phyloP scores from a whole-genome alignment of 2,888 invertebrate genomes.

The Heliconius ismenius region DNA sequence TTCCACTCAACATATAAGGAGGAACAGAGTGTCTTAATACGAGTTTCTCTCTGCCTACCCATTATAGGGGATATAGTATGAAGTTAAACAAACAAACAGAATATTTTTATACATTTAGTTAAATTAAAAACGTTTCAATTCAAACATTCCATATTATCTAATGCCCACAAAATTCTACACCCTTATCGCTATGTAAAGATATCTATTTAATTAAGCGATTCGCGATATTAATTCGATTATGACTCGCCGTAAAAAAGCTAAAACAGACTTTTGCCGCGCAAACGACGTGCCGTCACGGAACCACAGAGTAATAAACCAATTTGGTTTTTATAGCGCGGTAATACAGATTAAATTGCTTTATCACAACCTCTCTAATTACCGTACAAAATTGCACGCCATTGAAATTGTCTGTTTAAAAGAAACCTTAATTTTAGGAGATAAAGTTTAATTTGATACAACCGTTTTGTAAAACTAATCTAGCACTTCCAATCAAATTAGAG shows the following conservation, averaged over 20 bases:
- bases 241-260: conserved; percentile 72
- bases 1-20: too few species aligned
- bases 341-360: conserved; percentile 78
- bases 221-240: conserved; percentile 79
- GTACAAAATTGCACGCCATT: conserved; percentile 63
- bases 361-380: conserved; percentile 71
- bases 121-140: conserved; percentile 9
- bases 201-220: conserved; percentile 79
- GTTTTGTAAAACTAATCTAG: conserved; percentile 45
- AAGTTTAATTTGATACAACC: background rate
- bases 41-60: background rate
- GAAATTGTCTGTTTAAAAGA: conserved; percentile 17
- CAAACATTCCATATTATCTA: conserved; percentile 35
- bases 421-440: background rate
- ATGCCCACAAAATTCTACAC: conserved; percentile 38
- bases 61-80: background rate
- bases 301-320: conserved; percentile 67
- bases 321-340: conserved; percentile 71
- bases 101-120: background rate
- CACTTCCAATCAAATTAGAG: conserved; percentile 41
- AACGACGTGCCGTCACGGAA: conserved; percentile 69
- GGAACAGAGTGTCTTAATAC: background rate
- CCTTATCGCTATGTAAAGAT: conserved; percentile 53
- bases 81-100: background rate
- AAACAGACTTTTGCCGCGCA: conserved; percentile 66